Conservation (phyloP, 2,113 vertebrate species). For the Pedionomus torquatus region DNA sequence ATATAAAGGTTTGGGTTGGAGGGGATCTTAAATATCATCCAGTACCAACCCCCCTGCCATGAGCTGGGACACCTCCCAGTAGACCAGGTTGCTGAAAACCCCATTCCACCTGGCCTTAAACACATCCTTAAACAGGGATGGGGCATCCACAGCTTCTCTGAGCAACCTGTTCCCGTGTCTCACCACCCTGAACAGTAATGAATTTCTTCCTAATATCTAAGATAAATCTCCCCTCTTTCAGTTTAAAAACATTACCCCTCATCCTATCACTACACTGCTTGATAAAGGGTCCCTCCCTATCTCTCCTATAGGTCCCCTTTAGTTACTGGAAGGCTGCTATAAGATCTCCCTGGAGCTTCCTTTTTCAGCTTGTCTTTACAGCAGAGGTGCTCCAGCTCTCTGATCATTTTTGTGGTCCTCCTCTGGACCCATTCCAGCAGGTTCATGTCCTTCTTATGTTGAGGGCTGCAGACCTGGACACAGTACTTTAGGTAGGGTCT, state of each 20-base stretch:
- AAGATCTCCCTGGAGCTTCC: neutral
- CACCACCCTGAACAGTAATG: neutral
- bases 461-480: neutral
- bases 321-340: neutral
- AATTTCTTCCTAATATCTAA: neutral
- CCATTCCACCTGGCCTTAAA: neutral
- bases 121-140: neutral
- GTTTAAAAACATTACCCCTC: neutral
- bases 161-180: neutral
- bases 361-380: neutral
- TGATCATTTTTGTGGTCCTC: neutral
- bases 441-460: neutral
- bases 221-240: neutral
- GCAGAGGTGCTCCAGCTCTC: neutral
- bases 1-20: neutral
- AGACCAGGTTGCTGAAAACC: neutral
- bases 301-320: neutral
- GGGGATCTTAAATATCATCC: neutral
- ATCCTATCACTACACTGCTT: neutral
- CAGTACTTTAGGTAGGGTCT: neutral
- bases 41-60: neutral
- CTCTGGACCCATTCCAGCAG: neutral
- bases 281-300: neutral
- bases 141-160: neutral
- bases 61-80: neutral